Evolutionary conservation across 2,888 invertebrate genomes (phyloP), one percentile per base, ranked within the genome.

Genomic region (Atethmia centrago): DNA sequence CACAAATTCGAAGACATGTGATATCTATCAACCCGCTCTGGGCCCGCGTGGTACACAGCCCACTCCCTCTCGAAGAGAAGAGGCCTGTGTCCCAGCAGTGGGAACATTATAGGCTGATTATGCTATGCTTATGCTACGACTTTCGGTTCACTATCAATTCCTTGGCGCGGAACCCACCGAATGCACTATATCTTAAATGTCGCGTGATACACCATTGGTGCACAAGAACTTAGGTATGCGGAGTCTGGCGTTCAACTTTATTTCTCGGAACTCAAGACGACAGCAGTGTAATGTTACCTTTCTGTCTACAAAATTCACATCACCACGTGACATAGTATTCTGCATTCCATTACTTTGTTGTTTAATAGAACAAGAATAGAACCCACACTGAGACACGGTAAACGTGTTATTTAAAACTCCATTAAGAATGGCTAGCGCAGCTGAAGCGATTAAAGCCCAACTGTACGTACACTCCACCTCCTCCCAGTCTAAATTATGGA

Each of bases 381-480:
- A 65, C 21, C 28, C 40, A 62, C 82, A 71, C 63, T 71, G 82
- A 73, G 77, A 61, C 78, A 55, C 28, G 36, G 16, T 71, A 65
- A 74, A 74, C 74, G 71, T 82, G 69, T 70, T 82, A 82, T 82
- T 82, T 82, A 79, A 82, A 81, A 82, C 79, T 79, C 82, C 82
- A 81, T 82, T 82, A 82, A 70, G 68, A 80, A 78, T 70, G 70
- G 79, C 81, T 79, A 81, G 75, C 68, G 68, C 79, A 79, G 79
- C 71, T 82, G 75, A 71, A 79, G 74, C 79, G 79, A 75, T 75
- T 82, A 82, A 71, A 71, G 68, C 83, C 68, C 68, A 69, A 59
- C 74, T 56, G 78, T 74, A 67, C 78, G 67, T 78, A 70, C 69
- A 70, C 65, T 74, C 75, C 58, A 59, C 68, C 67, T 71, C 69